Evolutionary conservation across 2,888 invertebrate species (phyloP).

Genomic region (Osmoderma eremita): DNA sequence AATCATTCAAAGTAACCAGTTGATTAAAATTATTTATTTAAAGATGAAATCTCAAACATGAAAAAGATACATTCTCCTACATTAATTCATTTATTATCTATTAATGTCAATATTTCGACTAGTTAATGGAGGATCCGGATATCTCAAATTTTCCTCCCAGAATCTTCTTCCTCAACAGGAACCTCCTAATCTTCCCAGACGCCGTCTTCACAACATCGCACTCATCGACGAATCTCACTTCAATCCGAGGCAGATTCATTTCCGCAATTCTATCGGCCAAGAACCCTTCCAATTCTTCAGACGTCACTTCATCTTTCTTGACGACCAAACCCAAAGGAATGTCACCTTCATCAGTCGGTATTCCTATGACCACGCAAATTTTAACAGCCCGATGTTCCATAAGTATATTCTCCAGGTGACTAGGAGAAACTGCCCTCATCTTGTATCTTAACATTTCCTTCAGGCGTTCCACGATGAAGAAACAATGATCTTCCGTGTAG

Average conservation of each 20-base stretch:
- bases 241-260: constrained; percentile 46
- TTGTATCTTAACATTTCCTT: constrained; percentile 63
- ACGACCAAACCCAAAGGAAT: constrained; percentile 47
- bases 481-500: constrained; percentile 65
- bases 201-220: constrained; percentile 45
- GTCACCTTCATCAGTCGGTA: constrained; percentile 50
- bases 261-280: constrained; percentile 45
- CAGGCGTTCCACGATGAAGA: constrained; percentile 65
- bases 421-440: constrained; percentile 48
- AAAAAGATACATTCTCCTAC: too few species aligned
- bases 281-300: constrained; percentile 49
- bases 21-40: too few species aligned
- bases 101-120: too few species aligned
- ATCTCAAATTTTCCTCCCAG: too few species aligned
- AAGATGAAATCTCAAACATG: too few species aligned
- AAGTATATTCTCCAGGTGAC: constrained; percentile 48
- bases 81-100: too few species aligned
- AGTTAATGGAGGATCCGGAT: too few species aligned
- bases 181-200: constrained; percentile 45
- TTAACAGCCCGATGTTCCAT: constrained; percentile 48
- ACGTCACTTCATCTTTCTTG: constrained; percentile 57
- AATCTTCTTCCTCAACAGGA: constrained; percentile 24
- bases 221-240: constrained; percentile 46
- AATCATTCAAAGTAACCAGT: too few species aligned
- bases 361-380: constrained; percentile 48